Percentiles rank a stretch among this genome's conserved stretches.
Conservation (phyloP, 2,888 invertebrate species). For the Margaritifera margaritifera region DNA sequence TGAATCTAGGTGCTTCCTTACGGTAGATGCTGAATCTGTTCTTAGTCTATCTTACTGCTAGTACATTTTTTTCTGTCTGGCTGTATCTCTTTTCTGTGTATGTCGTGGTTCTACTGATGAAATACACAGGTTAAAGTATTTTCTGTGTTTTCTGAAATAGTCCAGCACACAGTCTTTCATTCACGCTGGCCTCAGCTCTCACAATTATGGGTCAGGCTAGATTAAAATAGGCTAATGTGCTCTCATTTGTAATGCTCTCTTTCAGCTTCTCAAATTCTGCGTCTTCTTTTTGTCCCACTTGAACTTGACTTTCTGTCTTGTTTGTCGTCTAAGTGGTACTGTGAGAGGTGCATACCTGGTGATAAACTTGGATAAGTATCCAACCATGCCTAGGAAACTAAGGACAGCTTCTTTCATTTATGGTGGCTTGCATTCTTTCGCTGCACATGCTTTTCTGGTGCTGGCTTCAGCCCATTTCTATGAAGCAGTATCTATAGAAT, state of each 20-base stretch:
- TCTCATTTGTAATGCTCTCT: slow-evolving; percentile 10
- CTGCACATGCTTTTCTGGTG: slow-evolving; percentile 6
- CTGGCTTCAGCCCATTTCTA: slow-evolving; percentile 11
- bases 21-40: slow-evolving; percentile 17
- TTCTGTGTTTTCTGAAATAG: slow-evolving; percentile 11
- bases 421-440: slow-evolving; percentile 8
- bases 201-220: slow-evolving; percentile 4
- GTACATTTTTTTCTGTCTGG: slow-evolving; percentile 16
- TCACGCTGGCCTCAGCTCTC: slow-evolving; percentile 5
- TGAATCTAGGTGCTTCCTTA: slow-evolving; percentile 23
- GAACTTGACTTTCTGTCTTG: not conserved
- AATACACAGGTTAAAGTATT: slow-evolving; percentile 24
- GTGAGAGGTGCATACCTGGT: slow-evolving; percentile 3
- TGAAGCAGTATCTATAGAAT: slow-evolving; percentile 11
- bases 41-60: slow-evolving; percentile 13
- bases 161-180: slow-evolving; percentile 7
- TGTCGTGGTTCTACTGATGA: slow-evolving; percentile 19
- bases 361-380: slow-evolving; percentile 11
- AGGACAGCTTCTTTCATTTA: slow-evolving; percentile 7
- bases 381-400: slow-evolving; percentile 5
- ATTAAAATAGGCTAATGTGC: slow-evolving; percentile 8
- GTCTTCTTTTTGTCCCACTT: not conserved
- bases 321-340: slow-evolving; percentile 11
- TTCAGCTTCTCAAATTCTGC: slow-evolving; percentile 1
- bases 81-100: slow-evolving; percentile 17